These are phyloP conservation scores for Ahaetulla prasina DNA, from an alignment of 2,113 vertebrate species.

Conservation along the genomic window DNA sequence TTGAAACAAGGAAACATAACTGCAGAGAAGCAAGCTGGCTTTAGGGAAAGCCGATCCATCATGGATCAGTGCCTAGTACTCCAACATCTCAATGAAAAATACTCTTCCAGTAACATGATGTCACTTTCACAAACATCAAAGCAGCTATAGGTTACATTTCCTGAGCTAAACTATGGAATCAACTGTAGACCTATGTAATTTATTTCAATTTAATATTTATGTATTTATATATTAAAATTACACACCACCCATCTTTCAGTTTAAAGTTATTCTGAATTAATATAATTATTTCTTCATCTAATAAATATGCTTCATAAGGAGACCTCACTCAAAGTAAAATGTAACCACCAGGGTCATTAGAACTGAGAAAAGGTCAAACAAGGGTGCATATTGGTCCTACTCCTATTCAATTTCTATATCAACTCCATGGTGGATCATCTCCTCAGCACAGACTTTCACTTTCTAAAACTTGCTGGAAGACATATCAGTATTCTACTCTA, in stretches of 20 bases:
- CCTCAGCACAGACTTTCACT: background rate
- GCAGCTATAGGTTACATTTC: background rate
- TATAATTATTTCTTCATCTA: background rate
- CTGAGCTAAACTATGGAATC: background rate
- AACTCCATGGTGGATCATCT: background rate
- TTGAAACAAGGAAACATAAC: background rate
- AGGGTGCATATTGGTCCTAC: background rate
- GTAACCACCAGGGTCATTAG: too few relatives aligned
- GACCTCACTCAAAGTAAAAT: background rate
- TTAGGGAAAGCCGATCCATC: background rate
- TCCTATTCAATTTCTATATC: background rate
- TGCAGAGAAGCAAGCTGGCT: background rate
- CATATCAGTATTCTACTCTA: background rate
- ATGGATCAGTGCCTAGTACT: background rate
- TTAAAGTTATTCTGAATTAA: background rate
- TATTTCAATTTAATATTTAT: background rate
- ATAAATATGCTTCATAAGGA: background rate
- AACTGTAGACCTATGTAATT: background rate
- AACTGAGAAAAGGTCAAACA: background rate
- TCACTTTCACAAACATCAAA: background rate
- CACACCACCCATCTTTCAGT: background rate
- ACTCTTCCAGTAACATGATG: background rate
- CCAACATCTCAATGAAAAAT: background rate
- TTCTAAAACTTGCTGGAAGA: background rate
- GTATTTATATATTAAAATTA: background rate